phyloP scores from a whole-genome alignment of 2,113 vertebrate genomes.

The Chionis minor region DNA sequence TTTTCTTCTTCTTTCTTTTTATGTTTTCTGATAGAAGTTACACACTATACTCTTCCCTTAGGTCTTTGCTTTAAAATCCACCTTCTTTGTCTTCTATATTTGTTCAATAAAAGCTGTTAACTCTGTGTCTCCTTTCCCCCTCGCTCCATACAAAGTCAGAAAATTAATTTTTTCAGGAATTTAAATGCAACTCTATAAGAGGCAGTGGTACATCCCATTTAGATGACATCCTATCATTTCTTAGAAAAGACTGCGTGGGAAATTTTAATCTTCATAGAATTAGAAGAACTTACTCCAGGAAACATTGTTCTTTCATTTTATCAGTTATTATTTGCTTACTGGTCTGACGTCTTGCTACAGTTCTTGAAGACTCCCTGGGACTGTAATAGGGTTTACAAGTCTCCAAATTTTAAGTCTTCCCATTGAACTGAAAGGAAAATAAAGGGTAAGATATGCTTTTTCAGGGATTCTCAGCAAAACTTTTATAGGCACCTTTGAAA shows the following conservation, averaged over 20 bases:
- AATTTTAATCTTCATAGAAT: background rate
- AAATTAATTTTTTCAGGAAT: background rate
- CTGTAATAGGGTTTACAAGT: background rate
- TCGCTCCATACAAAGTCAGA: background rate
- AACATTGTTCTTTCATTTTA: background rate
- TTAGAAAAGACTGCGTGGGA: background rate
- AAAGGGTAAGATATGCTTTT: background rate
- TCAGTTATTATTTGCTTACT: background rate
- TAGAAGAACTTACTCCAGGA: background rate
- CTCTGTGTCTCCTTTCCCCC: background rate
- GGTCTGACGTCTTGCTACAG: background rate
- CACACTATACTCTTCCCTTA: background rate
- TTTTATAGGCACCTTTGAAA: background rate
- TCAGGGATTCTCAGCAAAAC: background rate
- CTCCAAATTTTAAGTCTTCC: background rate
- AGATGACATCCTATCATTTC: background rate
- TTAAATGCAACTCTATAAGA: background rate
- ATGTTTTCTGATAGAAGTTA: background rate
- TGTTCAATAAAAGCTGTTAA: background rate
- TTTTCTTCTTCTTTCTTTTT: background rate
- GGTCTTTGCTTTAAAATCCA: background rate
- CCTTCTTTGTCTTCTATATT: background rate
- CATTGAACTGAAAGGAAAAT: background rate
- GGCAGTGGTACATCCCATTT: background rate
- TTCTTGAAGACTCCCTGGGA: background rate